These are phyloP conservation scores for Spilogale gracilis DNA, from an alignment of 2,113 vertebrate species.

Conservation along the genomic window DNA sequence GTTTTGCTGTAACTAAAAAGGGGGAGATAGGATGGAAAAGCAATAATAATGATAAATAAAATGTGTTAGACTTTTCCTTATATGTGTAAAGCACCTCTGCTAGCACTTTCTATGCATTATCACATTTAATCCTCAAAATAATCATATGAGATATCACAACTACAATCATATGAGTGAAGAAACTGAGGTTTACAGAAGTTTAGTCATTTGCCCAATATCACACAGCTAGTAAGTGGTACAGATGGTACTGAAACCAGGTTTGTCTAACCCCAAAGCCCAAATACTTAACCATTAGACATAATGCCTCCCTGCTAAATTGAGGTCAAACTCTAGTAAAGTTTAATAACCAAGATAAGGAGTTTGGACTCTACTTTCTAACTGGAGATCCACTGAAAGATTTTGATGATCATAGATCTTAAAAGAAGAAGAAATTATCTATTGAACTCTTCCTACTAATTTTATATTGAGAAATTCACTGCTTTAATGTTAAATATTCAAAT, in stretches of 20 bases:
- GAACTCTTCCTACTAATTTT: neutral
- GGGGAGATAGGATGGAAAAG: neutral
- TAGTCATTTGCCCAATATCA: neutral
- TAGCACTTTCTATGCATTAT: neutral
- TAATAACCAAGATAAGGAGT: neutral
- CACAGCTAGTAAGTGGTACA: neutral
- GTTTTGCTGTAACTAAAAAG: neutral
- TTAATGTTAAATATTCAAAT: conserved; percentile 11
- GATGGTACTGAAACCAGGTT: neutral
- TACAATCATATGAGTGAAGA: neutral
- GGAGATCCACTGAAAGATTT: conserved; percentile 12
- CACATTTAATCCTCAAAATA: neutral
- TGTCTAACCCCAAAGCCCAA: neutral
- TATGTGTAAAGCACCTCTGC: neutral
- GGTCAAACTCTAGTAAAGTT: neutral
- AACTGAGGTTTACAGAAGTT: conserved; percentile 35
- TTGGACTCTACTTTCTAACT: neutral
- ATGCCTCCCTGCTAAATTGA: neutral
- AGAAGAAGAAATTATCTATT: conserved; percentile 15
- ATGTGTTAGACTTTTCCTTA: neutral
- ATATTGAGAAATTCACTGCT: neutral
- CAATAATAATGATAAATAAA: neutral
- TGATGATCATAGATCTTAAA: conserved; percentile 10
- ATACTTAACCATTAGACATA: neutral
- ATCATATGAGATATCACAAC: neutral